phyloP scores from a whole-genome alignment of 1,140 invertebrate genomes.

The Brachionus asplanchnoidis region DNA sequence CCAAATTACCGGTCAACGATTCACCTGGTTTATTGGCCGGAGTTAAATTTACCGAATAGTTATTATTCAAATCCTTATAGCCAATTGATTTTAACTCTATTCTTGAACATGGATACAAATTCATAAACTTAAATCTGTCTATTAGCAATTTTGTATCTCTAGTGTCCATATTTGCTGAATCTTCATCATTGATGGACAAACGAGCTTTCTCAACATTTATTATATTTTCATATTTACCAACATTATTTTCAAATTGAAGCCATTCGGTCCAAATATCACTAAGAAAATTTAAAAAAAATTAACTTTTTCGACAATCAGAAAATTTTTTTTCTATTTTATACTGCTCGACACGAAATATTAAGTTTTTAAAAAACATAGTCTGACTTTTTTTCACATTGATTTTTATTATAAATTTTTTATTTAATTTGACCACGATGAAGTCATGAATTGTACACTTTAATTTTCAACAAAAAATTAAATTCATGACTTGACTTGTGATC shows the following conservation, averaged over 20 bases:
- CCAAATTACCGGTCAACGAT: not conserved
- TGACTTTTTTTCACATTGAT: no score
- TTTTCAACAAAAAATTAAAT: no score
- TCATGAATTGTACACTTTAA: no score
- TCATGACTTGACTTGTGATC: no score
- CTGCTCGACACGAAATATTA: no score
- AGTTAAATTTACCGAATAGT: not conserved
- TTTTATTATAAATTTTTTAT: no score
- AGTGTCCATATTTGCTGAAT: constrained; percentile 81
- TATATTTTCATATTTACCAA: constrained; percentile 93
- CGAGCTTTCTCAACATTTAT: constrained; percentile 92
- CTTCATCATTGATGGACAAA: constrained; percentile 61
- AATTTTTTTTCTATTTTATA: not conserved
- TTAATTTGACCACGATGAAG: no score
- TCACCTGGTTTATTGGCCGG: not conserved
- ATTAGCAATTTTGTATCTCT: constrained; percentile 92
- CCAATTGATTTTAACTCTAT: constrained; percentile 71
- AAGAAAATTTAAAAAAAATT: not conserved
- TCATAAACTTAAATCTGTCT: constrained; percentile 88
- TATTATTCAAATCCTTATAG: constrained; percentile 52
- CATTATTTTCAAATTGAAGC: constrained; percentile 95
- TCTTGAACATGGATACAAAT: constrained; percentile 81
- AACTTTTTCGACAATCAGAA: not conserved
- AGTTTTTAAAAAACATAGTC: no score
- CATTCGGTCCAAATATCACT: constrained; percentile 97